These are phyloP conservation scores for Lycodopsis pacificus DNA, from an alignment of 2,797 vertebrate genomes.

Conservation along the genomic window DNA sequence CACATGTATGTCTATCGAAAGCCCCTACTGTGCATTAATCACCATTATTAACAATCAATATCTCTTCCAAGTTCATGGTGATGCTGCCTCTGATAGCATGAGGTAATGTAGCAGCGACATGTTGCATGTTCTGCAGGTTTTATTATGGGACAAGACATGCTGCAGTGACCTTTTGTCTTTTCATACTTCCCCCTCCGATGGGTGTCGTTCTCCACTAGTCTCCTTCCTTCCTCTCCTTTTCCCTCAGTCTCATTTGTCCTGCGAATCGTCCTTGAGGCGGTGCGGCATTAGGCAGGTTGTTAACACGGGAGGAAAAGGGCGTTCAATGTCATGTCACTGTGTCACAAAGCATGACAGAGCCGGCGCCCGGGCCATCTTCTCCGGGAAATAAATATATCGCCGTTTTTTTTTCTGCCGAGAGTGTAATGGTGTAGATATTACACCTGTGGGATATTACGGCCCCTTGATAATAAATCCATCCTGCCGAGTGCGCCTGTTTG, in stretches of 20 bases:
- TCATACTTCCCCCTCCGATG: not conserved
- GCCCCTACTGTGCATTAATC: slow-evolving; percentile 26
- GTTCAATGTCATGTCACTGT: slow-evolving; percentile 83
- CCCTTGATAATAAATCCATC: slow-evolving; percentile 79
- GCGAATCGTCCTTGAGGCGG: slow-evolving; percentile 75
- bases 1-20: slow-evolving; percentile 14
- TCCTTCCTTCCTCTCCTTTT: slow-evolving; percentile 46
- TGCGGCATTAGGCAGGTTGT: slow-evolving; percentile 69
- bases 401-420: slow-evolving; percentile 70
- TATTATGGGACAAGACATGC: slow-evolving; percentile 55
- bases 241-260: slow-evolving; percentile 66
- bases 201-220: slow-evolving; percentile 18
- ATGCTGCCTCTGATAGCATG: slow-evolving; percentile 38
- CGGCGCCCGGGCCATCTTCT: slow-evolving; percentile 61
- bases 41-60: slow-evolving; percentile 62
- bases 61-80: slow-evolving; percentile 38
- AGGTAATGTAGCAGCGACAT: slow-evolving; percentile 40
- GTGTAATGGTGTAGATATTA: slow-evolving; percentile 84
- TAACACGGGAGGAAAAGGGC: slow-evolving; percentile 70
- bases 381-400: slow-evolving; percentile 80
- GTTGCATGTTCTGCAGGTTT: slow-evolving; percentile 58
- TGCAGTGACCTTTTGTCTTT: slow-evolving; percentile 43
- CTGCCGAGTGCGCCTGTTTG: slow-evolving; percentile 16
- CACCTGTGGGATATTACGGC: slow-evolving; percentile 77
- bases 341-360: slow-evolving; percentile 72